Percentiles rank a stretch among this genome's conserved stretches.
phyloP scores from a whole-genome alignment of 2,888 invertebrate genomes.

The Mycalesis mineus region DNA sequence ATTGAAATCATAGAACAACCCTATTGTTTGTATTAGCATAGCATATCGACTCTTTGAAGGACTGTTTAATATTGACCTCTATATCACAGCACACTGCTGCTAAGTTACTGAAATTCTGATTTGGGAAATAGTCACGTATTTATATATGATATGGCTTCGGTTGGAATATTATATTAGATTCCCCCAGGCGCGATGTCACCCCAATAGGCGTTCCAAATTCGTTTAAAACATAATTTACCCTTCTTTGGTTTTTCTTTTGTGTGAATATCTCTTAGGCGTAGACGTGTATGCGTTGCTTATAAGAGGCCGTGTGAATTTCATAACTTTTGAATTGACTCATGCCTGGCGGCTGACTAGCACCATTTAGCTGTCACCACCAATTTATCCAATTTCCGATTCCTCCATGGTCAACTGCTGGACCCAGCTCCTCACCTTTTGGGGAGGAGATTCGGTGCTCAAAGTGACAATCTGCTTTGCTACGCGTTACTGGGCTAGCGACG shows the following conservation, averaged over 20 bases:
- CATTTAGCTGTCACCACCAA: too few species aligned
- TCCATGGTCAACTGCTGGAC: too few species aligned
- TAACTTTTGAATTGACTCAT: too few species aligned
- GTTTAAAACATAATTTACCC: slow-evolving; percentile 22
- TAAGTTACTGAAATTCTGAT: slow-evolving; percentile 19
- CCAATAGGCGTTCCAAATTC: slow-evolving; percentile 14
- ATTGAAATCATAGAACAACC: background rate
- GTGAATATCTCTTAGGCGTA: too few species aligned
- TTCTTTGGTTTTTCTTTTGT: background rate
- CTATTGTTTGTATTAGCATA: slow-evolving; percentile 17
- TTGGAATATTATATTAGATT: slow-evolving; percentile 23
- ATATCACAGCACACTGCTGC: background rate
- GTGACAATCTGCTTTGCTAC: too few species aligned
- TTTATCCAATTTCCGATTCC: too few species aligned
- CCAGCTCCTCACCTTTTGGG: too few species aligned
- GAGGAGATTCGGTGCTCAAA: too few species aligned
- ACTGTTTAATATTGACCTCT: slow-evolving; percentile 21
- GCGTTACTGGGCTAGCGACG: too few species aligned
- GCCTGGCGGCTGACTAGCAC: too few species aligned
- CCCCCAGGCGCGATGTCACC: slow-evolving; percentile 17
- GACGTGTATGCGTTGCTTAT: too few species aligned
- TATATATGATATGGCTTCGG: slow-evolving; percentile 14
- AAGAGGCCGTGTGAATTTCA: too few species aligned
- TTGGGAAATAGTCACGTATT: slow-evolving; percentile 26
- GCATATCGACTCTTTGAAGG: slow-evolving; percentile 14